Percentiles rank a stretch among this genome's conserved stretches.
phyloP scores from a whole-genome alignment of 2,888 invertebrate genomes.

The Troides helena region DNA sequence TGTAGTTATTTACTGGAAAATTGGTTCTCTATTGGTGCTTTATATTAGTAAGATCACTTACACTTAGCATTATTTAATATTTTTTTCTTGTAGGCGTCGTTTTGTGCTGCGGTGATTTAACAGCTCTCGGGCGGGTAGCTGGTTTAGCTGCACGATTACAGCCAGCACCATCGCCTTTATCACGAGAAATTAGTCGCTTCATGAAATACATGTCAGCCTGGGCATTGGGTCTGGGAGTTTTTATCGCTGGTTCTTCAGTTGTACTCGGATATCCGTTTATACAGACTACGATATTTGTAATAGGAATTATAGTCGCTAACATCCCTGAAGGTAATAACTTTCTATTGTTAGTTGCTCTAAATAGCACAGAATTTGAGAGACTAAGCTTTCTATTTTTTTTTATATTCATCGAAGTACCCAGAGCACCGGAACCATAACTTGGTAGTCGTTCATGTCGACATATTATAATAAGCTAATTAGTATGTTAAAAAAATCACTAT shows the following conservation, averaged over 20 bases:
- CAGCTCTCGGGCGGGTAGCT: slow-evolving; percentile 94
- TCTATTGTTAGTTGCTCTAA: no score
- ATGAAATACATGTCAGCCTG: slow-evolving; percentile 97
- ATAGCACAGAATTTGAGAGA: no score
- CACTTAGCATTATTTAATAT: no score
- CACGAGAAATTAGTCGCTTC: slow-evolving; percentile 97
- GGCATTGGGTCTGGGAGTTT: slow-evolving; percentile 92
- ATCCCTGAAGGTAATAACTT: slow-evolving; percentile 90
- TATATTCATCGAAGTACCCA: no score
- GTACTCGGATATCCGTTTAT: slow-evolving; percentile 98
- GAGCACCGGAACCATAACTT: no score
- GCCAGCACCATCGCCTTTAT: slow-evolving; percentile 97
- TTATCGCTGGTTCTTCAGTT: slow-evolving; percentile 97
- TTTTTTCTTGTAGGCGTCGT: slow-evolving; percentile 79
- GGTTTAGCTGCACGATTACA: slow-evolving; percentile 94
- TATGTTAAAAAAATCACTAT: no score
- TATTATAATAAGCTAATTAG: no score
- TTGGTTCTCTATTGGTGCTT: no score
- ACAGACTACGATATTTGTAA: slow-evolving; percentile 98
- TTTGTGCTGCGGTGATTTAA: slow-evolving; percentile 91
- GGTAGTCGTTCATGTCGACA: no score
- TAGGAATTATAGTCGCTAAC: slow-evolving; percentile 98
- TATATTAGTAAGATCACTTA: no score
- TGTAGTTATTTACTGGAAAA: no score
- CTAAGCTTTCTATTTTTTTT: no score